These are phyloP conservation scores for Ornithorhynchus anatinus DNA, from an alignment of 2,113 vertebrate genomes.

Conservation along the genomic window DNA sequence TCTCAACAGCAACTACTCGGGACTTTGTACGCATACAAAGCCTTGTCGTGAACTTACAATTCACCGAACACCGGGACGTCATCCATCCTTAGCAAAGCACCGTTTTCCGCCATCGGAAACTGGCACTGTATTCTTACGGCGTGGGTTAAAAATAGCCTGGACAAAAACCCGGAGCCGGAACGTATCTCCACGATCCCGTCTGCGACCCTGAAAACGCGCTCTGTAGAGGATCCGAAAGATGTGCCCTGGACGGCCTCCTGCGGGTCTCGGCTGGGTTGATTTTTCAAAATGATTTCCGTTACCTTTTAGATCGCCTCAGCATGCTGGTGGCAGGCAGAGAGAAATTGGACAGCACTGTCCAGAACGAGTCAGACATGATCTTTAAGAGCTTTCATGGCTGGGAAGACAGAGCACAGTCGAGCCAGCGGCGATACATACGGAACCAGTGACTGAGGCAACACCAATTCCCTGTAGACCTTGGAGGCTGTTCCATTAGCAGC, in stretches of 20 bases:
- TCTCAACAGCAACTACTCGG: too few species aligned
- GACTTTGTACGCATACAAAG: too few species aligned
- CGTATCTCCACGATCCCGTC: neutral
- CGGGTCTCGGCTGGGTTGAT: too few species aligned
- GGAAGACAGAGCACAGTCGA: constrained; percentile 63
- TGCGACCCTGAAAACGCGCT: neutral
- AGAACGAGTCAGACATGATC: constrained; percentile 91
- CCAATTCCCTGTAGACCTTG: constrained; percentile 61
- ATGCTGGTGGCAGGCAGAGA: constrained; percentile 86
- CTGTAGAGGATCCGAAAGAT: constrained; percentile 16
- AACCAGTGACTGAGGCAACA: constrained; percentile 67
- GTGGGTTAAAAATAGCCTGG: constrained; percentile 18
- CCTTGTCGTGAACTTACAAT: too few species aligned
- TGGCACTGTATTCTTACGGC: too few species aligned
- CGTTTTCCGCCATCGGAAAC: too few species aligned
- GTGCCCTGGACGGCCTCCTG: constrained; percentile 15
- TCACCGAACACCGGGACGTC: too few species aligned
- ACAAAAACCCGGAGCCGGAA: constrained; percentile 6
- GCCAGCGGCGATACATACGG: constrained; percentile 65
- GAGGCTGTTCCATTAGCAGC: constrained; percentile 68
- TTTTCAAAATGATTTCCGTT: constrained; percentile 59
- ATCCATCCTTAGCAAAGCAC: too few species aligned
- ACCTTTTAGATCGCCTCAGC: constrained; percentile 89
- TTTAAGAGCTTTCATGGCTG: constrained; percentile 71
- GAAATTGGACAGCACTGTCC: constrained; percentile 90